Percentiles rank a stretch among this genome's conserved stretches.
These are phyloP conservation scores for Drosophila bocqueti DNA, from an alignment of 1,140 invertebrate species.

Conservation along the genomic window DNA sequence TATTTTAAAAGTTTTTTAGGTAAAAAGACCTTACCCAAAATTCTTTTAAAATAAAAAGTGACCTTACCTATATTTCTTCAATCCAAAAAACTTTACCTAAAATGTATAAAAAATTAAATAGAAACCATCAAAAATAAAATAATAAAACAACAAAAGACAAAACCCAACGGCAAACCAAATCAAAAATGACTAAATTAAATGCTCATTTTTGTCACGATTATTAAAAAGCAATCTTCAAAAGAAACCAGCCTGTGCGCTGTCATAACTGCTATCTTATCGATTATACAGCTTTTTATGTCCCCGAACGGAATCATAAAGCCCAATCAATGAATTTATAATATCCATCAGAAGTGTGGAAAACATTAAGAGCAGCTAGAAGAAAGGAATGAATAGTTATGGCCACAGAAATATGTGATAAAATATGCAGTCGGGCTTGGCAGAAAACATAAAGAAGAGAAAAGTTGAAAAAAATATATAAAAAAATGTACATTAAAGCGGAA, in stretches of 20 bases:
- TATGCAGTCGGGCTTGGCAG: constrained; percentile 53
- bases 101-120: background rate
- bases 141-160: background rate
- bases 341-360: constrained; percentile 78
- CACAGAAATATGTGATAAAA: constrained; percentile 57
- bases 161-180: constrained; percentile 7
- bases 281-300: constrained; percentile 39
- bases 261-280: constrained; percentile 23
- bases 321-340: constrained; percentile 79
- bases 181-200: constrained; percentile 45
- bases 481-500: constrained; percentile 38
- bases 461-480: constrained; percentile 21
- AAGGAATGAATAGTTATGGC: constrained; percentile 39
- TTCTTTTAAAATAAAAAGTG: background rate
- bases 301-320: constrained; percentile 56
- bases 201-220: constrained; percentile 30
- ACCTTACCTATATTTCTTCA: background rate
- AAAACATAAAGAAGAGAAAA: constrained; percentile 41
- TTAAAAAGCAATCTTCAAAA: constrained; percentile 23
- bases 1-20: background rate
- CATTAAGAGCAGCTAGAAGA: constrained; percentile 62
- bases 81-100: too few species aligned
- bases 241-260: constrained; percentile 14
- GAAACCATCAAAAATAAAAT: background rate
- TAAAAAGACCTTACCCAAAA: background rate